These are phyloP conservation scores for Drosophila athabasca DNA, from an alignment of 1,140 invertebrate species.

Conservation along the genomic window DNA sequence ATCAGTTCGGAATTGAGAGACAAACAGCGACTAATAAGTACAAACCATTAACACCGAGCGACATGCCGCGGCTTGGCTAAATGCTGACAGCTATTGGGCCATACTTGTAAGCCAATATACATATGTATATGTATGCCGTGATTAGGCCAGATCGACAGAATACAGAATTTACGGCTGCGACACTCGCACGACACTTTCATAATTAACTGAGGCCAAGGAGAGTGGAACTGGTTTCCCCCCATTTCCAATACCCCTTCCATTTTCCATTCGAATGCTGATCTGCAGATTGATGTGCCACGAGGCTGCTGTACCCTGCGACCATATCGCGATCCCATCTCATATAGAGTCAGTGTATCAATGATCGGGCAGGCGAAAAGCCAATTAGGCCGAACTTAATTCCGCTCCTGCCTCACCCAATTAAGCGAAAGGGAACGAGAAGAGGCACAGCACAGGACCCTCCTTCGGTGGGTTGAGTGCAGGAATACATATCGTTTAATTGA, in stretches of 20 bases:
- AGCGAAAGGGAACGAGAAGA: constrained; percentile 10
- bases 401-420: constrained; percentile 42
- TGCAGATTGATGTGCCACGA: constrained; percentile 58
- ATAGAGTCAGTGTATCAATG: constrained; percentile 39
- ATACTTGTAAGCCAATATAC: constrained; percentile 43
- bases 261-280: constrained; percentile 9
- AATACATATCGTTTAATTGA: constrained; percentile 73
- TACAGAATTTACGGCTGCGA: constrained; percentile 55
- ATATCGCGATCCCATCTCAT: constrained; percentile 2
- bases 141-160: constrained; percentile 27
- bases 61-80: constrained; percentile 44
- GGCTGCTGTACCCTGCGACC: neutral
- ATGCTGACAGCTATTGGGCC: constrained; percentile 51
- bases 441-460: constrained; percentile 19
- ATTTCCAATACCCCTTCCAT: too few relatives aligned
- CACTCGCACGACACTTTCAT: constrained; percentile 67
- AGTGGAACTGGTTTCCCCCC: constrained; percentile 47
- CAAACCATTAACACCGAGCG: constrained; percentile 44
- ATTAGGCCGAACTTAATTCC: constrained; percentile 66
- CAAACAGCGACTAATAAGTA: constrained; percentile 41
- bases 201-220: constrained; percentile 59
- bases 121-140: too few relatives aligned
- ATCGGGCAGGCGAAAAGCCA: constrained; percentile 53
- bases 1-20: constrained; percentile 24
- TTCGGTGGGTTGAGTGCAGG: constrained; percentile 18